Evolutionary conservation across 2,797 vertebrate genomes (phyloP).

Genomic region (Pelodytes ibericus): DNA sequence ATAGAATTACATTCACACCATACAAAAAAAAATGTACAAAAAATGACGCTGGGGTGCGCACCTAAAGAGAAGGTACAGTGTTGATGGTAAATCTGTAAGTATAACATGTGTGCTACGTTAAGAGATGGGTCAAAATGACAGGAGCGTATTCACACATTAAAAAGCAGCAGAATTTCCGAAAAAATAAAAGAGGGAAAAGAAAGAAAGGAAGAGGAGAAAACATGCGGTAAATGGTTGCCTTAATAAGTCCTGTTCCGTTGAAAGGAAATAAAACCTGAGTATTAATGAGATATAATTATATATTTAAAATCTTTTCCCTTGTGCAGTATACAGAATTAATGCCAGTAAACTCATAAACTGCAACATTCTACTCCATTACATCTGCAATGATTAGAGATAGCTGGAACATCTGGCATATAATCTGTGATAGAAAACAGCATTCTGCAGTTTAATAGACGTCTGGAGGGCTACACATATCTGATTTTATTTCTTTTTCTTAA

Average conservation of each 20-base stretch:
- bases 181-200: too few species aligned
- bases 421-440: slow-evolving; percentile 92
- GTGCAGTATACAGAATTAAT: slow-evolving; percentile 92
- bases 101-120: slow-evolving; percentile 1
- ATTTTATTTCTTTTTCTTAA: slow-evolving; percentile 87
- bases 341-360: slow-evolving; percentile 95
- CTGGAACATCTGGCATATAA: slow-evolving; percentile 96
- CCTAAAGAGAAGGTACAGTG: too few species aligned
- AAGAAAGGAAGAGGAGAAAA: too few species aligned
- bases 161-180: slow-evolving; percentile 67
- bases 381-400: slow-evolving; percentile 97
- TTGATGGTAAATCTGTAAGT: not conserved
- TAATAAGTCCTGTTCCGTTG: slow-evolving; percentile 85
- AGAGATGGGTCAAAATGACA: slow-evolving; percentile 11
- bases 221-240: slow-evolving; percentile 85
- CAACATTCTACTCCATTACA: slow-evolving; percentile 98
- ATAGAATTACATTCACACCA: too few species aligned
- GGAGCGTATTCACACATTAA: slow-evolving; percentile 63
- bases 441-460: slow-evolving; percentile 94
- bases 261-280: slow-evolving; percentile 89
- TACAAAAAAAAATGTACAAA: too few species aligned
- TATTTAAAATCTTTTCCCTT: slow-evolving; percentile 95
- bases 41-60: too few species aligned
- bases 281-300: slow-evolving; percentile 98
- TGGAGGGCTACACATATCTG: slow-evolving; percentile 89